phyloP scores from a whole-genome alignment of 2,113 vertebrate species.

The Brienomyrus longianalis region DNA sequence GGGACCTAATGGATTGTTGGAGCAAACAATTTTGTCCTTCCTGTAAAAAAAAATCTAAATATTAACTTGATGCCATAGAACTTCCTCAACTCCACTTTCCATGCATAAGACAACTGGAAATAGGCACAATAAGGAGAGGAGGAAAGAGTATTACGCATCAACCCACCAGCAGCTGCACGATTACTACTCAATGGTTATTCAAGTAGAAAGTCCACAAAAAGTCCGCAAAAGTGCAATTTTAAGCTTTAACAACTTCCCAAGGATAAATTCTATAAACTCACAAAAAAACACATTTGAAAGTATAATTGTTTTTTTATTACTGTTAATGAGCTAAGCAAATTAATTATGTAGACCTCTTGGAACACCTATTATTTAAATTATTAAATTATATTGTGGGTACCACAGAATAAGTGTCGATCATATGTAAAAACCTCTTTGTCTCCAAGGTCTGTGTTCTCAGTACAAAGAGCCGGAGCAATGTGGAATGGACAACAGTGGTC shows the following conservation, averaged over 20 bases:
- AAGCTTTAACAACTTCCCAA: no score
- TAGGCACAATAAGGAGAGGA: not conserved
- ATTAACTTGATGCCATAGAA: not conserved
- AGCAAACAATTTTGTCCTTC: not conserved
- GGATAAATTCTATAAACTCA: no score
- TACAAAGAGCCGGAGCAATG: not conserved
- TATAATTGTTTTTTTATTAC: no score
- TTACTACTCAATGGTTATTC: not conserved
- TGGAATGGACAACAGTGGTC: not conserved
- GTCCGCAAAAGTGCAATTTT: no score
- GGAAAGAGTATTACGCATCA: not conserved
- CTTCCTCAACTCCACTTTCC: not conserved
- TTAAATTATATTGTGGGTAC: not conserved
- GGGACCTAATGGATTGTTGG: not conserved
- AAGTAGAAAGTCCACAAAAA: no score
- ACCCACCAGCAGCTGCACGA: not conserved
- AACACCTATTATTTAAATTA: no score
- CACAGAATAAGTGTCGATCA: not conserved
- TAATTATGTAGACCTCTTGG: no score
- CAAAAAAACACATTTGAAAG: no score
- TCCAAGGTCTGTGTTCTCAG: not conserved
- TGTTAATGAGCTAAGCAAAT: no score
- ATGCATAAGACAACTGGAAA: not conserved
- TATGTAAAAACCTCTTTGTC: not conserved
- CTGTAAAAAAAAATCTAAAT: not conserved